phyloP scores from a whole-genome alignment of 2,113 vertebrate species.

The Ivindomyrus marchei region DNA sequence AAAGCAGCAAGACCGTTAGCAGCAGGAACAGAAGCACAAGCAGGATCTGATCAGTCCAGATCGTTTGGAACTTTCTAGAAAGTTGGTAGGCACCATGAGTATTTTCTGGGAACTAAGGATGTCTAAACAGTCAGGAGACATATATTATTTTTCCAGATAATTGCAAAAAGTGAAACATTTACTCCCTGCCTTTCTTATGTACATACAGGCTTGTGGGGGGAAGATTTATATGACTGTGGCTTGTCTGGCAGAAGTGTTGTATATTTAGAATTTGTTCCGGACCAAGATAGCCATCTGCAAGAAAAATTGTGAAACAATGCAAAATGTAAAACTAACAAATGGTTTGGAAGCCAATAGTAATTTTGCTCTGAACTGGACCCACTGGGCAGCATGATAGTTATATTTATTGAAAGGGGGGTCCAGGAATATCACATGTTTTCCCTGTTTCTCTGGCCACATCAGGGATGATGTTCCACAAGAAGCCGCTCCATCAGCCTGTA shows the following conservation, averaged over 20 bases:
- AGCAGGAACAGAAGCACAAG: not conserved
- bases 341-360: not conserved
- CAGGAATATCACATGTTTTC: not conserved
- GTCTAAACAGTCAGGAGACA: not conserved
- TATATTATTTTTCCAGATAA: not conserved
- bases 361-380: not conserved
- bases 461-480: not conserved
- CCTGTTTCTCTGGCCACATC: not conserved
- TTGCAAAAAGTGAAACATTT: not conserved
- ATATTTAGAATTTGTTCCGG: not conserved
- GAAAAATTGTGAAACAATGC: not conserved
- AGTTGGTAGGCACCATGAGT: not conserved
- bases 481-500: not conserved
- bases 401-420: not conserved
- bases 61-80: not conserved
- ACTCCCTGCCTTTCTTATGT: not conserved
- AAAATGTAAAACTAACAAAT: not conserved
- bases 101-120: not conserved
- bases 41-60: not conserved
- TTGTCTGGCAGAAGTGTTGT: not conserved
- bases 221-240: not conserved
- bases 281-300: not conserved
- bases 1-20: not conserved
- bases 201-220: not conserved
- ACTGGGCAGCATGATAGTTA: not conserved